Base-by-base conservation (phyloP, 2,113 vertebrate species). In the zebrafish (Danio rerio) region DNA sequence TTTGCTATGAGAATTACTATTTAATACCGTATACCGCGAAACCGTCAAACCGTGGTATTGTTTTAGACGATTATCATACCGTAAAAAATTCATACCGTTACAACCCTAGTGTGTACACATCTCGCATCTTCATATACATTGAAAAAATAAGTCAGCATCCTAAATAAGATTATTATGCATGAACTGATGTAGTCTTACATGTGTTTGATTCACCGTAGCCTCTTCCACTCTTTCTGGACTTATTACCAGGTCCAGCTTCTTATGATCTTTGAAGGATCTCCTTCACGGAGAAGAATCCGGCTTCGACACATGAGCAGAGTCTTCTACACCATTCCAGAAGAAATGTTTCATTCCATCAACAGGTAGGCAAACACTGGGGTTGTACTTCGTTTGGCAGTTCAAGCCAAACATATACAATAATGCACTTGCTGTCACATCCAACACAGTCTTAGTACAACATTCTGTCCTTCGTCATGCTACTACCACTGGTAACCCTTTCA, bases 391-490 rank as follows among this genome's bases (percentile, higher is more conserved):
- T 89, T 91, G 91, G 91, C 92, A 90, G 88, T 88, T 84, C 87
- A 85, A 80, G 85, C 78, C 61, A 84, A 84, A 90, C 85, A 85
- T 59, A 65, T 70, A 85, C 84, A 87, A 84, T 92, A 92, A 94
- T 92, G 93, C 92, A 93, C 91, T 93, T 93, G 90, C 88, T 90
- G 88, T 91, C 87, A 90, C 89, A 91, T 92, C 89, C 88, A 89
- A 86, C 87, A 90, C 90, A 86, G 91, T 91, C 84, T 72, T 72
- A 53, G 62, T 66, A 81, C 85, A 87, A 88, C 88, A 81, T 55
- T 88, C 88, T 86, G 81, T 85, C 52, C 66, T 42, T 31, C 43
- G 52, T 62, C 69, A 72, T 58, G 70, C 20, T 56, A 56, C 91
- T 91, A 18, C 90, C 91, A 85, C 76, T 56, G 49, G 13, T 75